Evolutionary conservation across 2,888 invertebrate genomes (phyloP), one percentile per base, ranked within the genome.

Genomic region (Phlogophora meticulosa): DNA sequence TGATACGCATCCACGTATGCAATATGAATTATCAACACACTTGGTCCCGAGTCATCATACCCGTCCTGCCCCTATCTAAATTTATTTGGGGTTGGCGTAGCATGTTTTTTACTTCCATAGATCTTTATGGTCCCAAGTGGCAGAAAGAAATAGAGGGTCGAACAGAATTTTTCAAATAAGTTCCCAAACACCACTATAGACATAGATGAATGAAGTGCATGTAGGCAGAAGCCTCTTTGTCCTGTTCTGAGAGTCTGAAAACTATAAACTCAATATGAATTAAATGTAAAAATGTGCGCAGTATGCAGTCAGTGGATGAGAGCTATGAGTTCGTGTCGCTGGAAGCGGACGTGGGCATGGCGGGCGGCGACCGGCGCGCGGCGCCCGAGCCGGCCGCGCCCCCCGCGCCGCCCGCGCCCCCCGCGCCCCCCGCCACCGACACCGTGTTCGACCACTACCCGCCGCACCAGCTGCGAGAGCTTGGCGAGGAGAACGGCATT

Each of bases 401-500:
- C 20, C 15, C 13, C 0, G 20, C 20, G 40, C 13, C 46, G 0
- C 13, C 28, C 28, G 28, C 28, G 28, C 28, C 28, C 28, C 3
- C 80, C 79, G 22, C 58, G 22, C 92, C 90, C 22, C 45, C 49
- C 34, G 49, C 15, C 42, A 0, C 51, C 32, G 17, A 4, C 34
- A 32, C 55, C 51, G 90, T 93, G 67, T 93, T 93, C 86, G 91
- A 92, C 13, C 87, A 90, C 75, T 97, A 97, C 91, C 96, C 97
- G 71, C 97, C 97, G 64, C 96, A 96, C 48, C 94, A 97, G 36
- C 96, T 97, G 75, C 96, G 97, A 85, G 97, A 97, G 83, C 96
- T 98, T 52, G 97, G 96, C 51, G 96, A 98, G 76, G 98, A 98
- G 89, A 97, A 98, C 85, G 98, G 98, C 38, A 98, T 98, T 59